phyloP scores from a whole-genome alignment of 1,140 invertebrate species.

The Lasioglossum baleicum region DNA sequence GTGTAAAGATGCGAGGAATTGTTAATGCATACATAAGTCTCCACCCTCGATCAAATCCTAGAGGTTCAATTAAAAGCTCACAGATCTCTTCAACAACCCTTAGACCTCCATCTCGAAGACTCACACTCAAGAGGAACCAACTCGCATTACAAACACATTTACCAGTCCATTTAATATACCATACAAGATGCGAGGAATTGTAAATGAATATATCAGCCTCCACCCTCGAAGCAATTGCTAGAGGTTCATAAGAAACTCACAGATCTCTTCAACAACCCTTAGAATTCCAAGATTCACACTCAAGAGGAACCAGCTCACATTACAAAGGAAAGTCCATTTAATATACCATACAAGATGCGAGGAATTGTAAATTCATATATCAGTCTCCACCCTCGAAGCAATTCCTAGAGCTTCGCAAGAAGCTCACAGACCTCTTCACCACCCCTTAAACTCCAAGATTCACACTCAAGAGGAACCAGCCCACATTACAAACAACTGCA shows the following conservation, averaged over 20 bases:
- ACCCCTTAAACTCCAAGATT: background rate
- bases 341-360: no score
- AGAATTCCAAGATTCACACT: background rate
- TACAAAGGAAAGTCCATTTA: background rate
- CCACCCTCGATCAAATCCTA: no score
- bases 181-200: no score
- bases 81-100: background rate
- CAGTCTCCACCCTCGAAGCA: no score
- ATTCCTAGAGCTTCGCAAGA: no score
- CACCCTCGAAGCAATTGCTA: no score
- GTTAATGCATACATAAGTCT: no score
- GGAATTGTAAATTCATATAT: no score
- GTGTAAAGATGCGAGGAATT: no score
- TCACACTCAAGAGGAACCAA: background rate
- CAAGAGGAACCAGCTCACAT: background rate
- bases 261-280: background rate
- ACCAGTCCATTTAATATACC: background rate
- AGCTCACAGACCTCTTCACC: background rate
- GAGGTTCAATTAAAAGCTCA: background rate
- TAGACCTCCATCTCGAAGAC: background rate
- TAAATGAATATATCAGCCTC: no score
- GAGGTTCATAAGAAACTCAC: background rate
- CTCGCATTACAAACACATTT: background rate
- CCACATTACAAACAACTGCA: background rate
- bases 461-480: background rate